Conservation (phyloP, 2,113 vertebrate species). For the Pao palembangensis region DNA sequence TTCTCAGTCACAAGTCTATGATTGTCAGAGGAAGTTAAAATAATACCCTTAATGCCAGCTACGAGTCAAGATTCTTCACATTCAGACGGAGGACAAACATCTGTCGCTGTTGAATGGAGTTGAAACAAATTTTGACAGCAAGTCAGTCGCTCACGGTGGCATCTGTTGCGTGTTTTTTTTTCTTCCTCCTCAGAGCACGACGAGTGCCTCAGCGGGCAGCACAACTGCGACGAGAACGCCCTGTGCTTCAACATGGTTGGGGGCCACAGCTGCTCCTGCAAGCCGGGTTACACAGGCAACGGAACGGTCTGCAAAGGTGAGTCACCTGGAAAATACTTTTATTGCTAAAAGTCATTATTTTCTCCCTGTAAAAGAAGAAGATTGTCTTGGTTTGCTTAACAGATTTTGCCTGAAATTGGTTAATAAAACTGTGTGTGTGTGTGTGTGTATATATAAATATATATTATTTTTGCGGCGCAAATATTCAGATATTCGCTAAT, state of each 20-base stretch:
- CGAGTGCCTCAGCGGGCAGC: constrained; percentile 89
- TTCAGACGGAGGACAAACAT: constrained; percentile 20
- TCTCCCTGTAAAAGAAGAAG: no score
- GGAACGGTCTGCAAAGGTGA: constrained; percentile 94
- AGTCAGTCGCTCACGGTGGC: not conserved
- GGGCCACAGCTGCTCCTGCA: constrained; percentile 95
- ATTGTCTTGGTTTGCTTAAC: no score
- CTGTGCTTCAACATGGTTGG: constrained; percentile 96
- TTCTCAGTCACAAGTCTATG: constrained; percentile 28
- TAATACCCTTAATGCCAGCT: constrained; percentile 8
- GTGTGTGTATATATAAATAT: no score
- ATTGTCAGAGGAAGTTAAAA: constrained; percentile 11
- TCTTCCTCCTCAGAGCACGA: constrained; percentile 82
- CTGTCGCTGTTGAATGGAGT: constrained; percentile 16
- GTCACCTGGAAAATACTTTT: not conserved
- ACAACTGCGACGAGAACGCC: constrained; percentile 93
- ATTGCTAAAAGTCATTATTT: no score
- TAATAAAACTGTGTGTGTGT: no score
- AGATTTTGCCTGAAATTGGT: no score
- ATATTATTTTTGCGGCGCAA: no score
- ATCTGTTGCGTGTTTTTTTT: constrained; percentile 5
- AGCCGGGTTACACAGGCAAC: constrained; percentile 92
- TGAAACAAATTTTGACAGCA: no score
- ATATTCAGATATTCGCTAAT: no score
- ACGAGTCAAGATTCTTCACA: not conserved